Evolutionary conservation across 2,888 invertebrate genomes (phyloP), one percentile per base, ranked within the genome.

Genomic region (Laspeyria flexula): DNA sequence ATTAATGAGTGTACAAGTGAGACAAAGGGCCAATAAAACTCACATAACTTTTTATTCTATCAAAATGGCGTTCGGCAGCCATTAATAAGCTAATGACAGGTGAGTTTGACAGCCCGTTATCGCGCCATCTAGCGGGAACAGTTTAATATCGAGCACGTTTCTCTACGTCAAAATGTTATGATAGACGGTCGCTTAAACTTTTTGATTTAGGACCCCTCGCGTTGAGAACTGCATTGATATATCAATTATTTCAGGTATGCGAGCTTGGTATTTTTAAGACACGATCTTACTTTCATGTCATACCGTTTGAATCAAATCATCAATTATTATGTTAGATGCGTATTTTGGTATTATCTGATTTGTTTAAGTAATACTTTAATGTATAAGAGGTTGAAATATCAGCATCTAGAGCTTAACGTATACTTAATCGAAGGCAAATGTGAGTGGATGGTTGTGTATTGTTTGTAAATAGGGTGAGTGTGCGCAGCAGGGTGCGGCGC

Each of bases 41-140:
- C 73, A 79, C 81, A 83, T 83, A 83, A 79, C 73, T 73, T 75
- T 76, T 80, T 83, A 79, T 81, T 83, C 83, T 79, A 86, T 85
- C 86, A 83, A 81, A 80, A 82, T 77, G 78, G 75, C 67, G 74
- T 74, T 75, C 75, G 64, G 67, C 60, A 65, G 84, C 78, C 85
- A 90, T 91, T 90, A 90, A 89, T 90, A 90, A 84, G 80, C 71
- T 87, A 90, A 86, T 88, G 91, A 92, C 91, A 92, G 88, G 77
- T 79, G 72, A 82, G 85, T 86, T 86, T 89, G 91, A 90, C 90
- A 86, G 90, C 77, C 76, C 73, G 77, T 87, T 91, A 91, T 91
- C 91, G 85, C 88, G 88, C 86, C 87, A 92, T 90, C 90, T 90
- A 88, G 83, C 82, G 86, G 81, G 71, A 86, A 85, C 86, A 83